These are phyloP conservation scores for Aphelenchoides avenae DNA, from an alignment of 1,140 invertebrate genomes.

Conservation along the genomic window DNA sequence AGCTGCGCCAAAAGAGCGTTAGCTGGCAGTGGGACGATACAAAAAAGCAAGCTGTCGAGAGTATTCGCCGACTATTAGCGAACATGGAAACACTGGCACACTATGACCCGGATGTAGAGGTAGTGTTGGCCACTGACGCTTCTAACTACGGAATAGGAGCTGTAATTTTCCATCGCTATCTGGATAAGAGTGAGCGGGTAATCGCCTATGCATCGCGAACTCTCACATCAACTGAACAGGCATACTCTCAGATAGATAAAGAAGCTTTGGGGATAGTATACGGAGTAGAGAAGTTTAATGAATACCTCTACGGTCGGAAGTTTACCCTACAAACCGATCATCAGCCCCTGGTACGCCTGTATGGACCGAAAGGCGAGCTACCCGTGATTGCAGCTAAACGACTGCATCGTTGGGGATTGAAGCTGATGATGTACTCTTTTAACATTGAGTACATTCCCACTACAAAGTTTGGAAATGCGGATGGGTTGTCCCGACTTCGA, in stretches of 20 bases:
- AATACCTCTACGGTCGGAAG: slow-evolving; percentile 62
- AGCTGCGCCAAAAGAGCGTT: slow-evolving; percentile 12
- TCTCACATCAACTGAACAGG: slow-evolving; percentile 61
- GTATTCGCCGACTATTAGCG: slow-evolving; percentile 48
- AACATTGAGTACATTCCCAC: slow-evolving; percentile 33
- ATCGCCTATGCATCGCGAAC: slow-evolving; percentile 62
- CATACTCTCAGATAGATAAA: slow-evolving; percentile 64
- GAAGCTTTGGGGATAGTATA: slow-evolving; percentile 64
- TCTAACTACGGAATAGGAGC: slow-evolving; percentile 61
- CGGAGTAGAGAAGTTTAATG: slow-evolving; percentile 62
- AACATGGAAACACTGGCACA: slow-evolving; percentile 44
- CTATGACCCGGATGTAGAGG: slow-evolving; percentile 56
- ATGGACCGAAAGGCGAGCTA: slow-evolving; percentile 54
- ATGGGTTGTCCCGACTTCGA: slow-evolving; percentile 18
- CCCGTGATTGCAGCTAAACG: slow-evolving; percentile 52
- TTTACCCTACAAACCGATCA: slow-evolving; percentile 63
- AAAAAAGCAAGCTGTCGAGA: slow-evolving; percentile 37
- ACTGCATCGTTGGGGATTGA: slow-evolving; percentile 53
- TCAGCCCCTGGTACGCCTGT: slow-evolving; percentile 60
- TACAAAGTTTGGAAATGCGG: slow-evolving; percentile 6
- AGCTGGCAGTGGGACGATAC: slow-evolving; percentile 12
- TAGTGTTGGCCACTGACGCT: slow-evolving; percentile 62
- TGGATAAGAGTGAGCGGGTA: slow-evolving; percentile 61
- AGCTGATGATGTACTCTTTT: slow-evolving; percentile 42
- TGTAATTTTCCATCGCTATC: slow-evolving; percentile 60